phyloP scores from a whole-genome alignment of 2,797 vertebrate genomes.

The Stomatorhinus walkeri region DNA sequence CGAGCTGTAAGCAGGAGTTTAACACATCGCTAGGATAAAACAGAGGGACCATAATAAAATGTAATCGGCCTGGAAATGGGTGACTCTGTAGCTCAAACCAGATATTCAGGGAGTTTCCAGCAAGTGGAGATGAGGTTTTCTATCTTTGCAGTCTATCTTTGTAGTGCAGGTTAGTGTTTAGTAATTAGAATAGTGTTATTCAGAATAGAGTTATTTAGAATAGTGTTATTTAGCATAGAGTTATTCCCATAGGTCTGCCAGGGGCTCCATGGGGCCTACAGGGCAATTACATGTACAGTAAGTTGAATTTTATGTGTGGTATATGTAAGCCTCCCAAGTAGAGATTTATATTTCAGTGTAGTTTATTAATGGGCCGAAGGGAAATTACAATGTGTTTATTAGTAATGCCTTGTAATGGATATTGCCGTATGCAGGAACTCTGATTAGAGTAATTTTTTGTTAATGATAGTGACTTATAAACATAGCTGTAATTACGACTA shows the following conservation, averaged over 20 bases:
- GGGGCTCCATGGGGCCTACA: slow-evolving; percentile 32
- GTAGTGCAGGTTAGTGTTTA: not conserved
- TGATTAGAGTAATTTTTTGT: slow-evolving; percentile 14
- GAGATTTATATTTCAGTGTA: slow-evolving; percentile 17
- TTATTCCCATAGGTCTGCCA: not conserved
- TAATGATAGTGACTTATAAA: slow-evolving; percentile 8
- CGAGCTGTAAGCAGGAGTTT: not conserved
- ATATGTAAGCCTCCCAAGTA: slow-evolving; percentile 11
- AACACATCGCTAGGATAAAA: not conserved
- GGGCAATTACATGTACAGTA: slow-evolving; percentile 38
- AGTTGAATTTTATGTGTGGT: slow-evolving; percentile 32
- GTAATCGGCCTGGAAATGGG: not conserved
- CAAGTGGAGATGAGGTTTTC: slow-evolving; percentile 25
- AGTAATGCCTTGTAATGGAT: not conserved
- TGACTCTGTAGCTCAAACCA: slow-evolving; percentile 1
- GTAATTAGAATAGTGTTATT: not conserved
- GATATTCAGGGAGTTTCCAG: slow-evolving; percentile 13
- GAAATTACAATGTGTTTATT: slow-evolving; percentile 20
- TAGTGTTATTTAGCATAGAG: not conserved
- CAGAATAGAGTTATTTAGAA: not conserved
- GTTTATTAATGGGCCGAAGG: slow-evolving; percentile 26
- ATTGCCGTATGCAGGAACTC: not conserved
- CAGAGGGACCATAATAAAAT: not conserved
- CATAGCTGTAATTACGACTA: not conserved
- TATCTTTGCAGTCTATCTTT: not conserved